Base-by-base conservation (phyloP, 2,797 vertebrate species). In the Psittacula derbiana region DNA sequence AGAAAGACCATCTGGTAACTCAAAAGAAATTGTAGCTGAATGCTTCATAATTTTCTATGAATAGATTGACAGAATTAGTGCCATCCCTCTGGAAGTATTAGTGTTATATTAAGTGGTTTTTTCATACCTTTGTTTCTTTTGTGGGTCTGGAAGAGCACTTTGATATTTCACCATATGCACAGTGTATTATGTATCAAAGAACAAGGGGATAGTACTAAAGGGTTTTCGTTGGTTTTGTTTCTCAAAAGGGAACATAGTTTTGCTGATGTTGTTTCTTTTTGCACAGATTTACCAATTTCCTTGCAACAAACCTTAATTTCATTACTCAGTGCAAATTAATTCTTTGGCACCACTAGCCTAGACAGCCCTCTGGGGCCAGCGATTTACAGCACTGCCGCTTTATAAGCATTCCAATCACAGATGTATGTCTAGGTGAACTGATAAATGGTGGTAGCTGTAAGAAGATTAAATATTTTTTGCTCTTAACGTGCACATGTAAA, bases 1-100 rank as follows among this genome's bases (percentile, higher is more conserved):
- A 98, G 98, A 98, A 97, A 97, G 97, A 97, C 97, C 98, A 98
- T 98, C 98, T 98, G 98, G 97, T 98, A 97, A 98, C 88, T 95
- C 96, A 96, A 97, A 91, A 92, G 88, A 96, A 95, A 96, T 97
- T 95, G 96, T 97, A 96, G 91, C 83, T 90, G 79, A 86, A 96
- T 86, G 80, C 95, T 98, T 98, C 98, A 97, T 98, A 97, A 96
- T 96, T 98, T 97, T 96, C 95, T 92, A 89, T 95, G 92, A 97
- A 97, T 95, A 97, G 97, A 92, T 90, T 90, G 62, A 88, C 93
- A 95, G 97, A 97, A 94, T 95, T 94, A 94, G 86, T 94, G 81
- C 81, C 82, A 94, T 81, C 69, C 83, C 78, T 75, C 78, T 92
- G 82, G 69, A 96, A 96, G 31, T 94, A 88, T 72, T 96, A 52